Base-by-base conservation (phyloP, 2,113 vertebrate genomes). In the Alosa alosa region DNA sequence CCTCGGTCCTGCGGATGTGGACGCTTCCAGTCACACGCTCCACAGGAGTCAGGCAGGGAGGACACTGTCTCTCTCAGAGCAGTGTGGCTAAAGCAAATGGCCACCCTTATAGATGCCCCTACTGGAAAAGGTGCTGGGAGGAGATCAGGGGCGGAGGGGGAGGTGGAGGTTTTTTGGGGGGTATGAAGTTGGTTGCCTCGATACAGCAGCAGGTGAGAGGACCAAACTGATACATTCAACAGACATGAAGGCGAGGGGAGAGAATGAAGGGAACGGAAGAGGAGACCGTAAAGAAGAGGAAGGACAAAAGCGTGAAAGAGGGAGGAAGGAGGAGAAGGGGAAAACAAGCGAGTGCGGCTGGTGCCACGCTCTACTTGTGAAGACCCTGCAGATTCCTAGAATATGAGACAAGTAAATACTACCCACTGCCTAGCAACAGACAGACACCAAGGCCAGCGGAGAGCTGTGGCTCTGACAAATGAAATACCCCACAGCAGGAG, bases 351-450 rank as follows among this genome's bases (percentile, higher is more conserved):
- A 60, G 57, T 4, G 57, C 2, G 57, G 57, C 22, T n/a, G 57
- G 3, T 20, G 20, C 22, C 82, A 57, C 11, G 49, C 4, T 83
- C 49, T 83, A 39, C 55, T 83, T 83, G 11, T 18, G 6, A 83
- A 83, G 22, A 52, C 46, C 57, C 82, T 31, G 18, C 50, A 83
- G 25, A 83, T 83, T 55, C 49, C 15, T 83, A 36, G 82, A 39
- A 83, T 31, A 31, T 36, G 10, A 39, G 39, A 3, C n/a, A 83
- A 83, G 60, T 64, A 45, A 46, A 84, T 84, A 64, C 11, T 57
- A 39, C 39, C 22, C 41, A 44, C 47, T 84, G 83, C 83, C 83
- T 84, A 84, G 83, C 83, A 84, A 84, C 83, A 68, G n/a, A 20
- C 64, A 72, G 64, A 15, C 31, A 31, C 25, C 25, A 78, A 78